phyloP scores from a whole-genome alignment of 2,113 vertebrate species.

The Anas platyrhynchos region DNA sequence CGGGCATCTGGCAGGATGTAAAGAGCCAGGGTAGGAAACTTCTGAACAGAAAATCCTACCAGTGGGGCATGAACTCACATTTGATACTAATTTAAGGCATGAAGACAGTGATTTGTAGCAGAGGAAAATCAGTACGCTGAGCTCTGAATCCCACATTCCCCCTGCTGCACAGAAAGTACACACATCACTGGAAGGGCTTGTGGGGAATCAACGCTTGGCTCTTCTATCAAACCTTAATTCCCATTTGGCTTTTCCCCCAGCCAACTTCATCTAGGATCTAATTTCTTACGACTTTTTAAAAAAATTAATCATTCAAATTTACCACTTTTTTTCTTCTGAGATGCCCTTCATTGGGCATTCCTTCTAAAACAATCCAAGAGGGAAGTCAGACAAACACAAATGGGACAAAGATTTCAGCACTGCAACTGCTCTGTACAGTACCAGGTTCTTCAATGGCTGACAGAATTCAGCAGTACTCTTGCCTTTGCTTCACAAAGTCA shows the following conservation, averaged over 20 bases:
- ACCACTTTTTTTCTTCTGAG: not conserved
- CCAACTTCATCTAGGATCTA: not conserved
- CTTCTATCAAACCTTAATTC: not conserved
- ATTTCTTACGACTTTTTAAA: not conserved
- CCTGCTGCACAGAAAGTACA: not conserved
- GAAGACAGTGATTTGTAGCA: not conserved
- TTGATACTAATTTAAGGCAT: not conserved
- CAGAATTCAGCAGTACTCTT: not conserved
- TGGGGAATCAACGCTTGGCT: not conserved
- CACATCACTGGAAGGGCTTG: not conserved
- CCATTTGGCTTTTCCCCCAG: not conserved
- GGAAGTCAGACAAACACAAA: not conserved
- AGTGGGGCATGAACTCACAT: not conserved
- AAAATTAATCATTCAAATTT: not conserved
- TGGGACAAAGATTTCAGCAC: not conserved
- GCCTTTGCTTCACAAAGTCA: not conserved
- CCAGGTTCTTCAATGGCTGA: not conserved
- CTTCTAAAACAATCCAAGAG: not conserved
- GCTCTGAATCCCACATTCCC: not conserved
- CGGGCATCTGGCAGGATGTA: not conserved
- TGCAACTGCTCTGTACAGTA: not conserved
- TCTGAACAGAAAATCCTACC: fast-evolving
- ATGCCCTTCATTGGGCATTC: not conserved
- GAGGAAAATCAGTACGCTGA: fast-evolving
- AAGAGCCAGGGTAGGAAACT: not conserved